Base-by-base conservation (phyloP, 2,113 vertebrate species). In the Columbina picui region DNA sequence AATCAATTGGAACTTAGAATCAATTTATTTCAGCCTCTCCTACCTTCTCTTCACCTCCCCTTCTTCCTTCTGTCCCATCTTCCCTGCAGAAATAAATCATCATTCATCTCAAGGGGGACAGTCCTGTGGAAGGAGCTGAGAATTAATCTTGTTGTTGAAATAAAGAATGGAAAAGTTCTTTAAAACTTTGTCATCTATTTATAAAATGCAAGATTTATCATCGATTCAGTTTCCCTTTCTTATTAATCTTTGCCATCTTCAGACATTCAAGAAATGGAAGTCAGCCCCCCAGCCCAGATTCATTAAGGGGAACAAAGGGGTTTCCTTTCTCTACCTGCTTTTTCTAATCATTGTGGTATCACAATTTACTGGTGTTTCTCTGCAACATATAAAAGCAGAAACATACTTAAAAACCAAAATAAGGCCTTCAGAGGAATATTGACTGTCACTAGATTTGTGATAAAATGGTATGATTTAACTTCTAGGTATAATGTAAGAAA, bases 141-240 rank as follows among this genome's bases (percentile, higher is more conserved):
- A 86, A 86, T 84, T 84, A 90, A 84, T 90, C 50, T 86, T 74
- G 18, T 34, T 53, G 63, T 36, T 69, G 80, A 91, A 86, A 89
- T 74, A 53, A 84, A 36, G 89, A 73, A 92, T 69, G 67, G 63
- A 92, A 70, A 94, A 81, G 80, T 92, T 90, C 89, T 94, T 81
- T 55, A 86, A 84, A 96, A 90, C 29, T 80, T 83, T 86, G 36
- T 20, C 9, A 30, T 89, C 63, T 70, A 74, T 84, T 93, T 92
- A 57, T 84, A 80, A 92, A 90, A 65, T 56, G 23, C 21, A 57
- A 49, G 57, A 68, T n/a, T 77, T 93, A 43, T 74, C 79, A 74
- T 76, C 79, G 78, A 90, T 90, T 88, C 79, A 4, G 10, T 60
- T 55, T 45, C 14, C 20, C 39, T 64, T 75, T 74, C 38, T 68